Percentiles rank a stretch among this genome's conserved stretches.
Conservation (phyloP, 2,113 vertebrate genomes). For the Lathamus discolor region DNA sequence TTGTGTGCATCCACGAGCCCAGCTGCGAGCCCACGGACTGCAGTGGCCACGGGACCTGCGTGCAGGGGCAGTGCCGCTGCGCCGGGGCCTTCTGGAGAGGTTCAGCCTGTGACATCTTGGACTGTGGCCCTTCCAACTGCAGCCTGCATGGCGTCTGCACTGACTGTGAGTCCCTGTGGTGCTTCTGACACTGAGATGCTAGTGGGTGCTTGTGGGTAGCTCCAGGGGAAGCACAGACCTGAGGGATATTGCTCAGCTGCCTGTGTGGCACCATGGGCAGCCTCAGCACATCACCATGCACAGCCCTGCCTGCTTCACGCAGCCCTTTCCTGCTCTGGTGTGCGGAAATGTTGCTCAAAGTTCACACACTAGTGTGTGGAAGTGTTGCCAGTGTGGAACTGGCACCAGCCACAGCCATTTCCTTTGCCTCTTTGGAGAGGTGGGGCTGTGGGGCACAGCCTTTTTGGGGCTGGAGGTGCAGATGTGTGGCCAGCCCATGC, state of each 20-base stretch:
- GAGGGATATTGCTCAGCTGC: not conserved
- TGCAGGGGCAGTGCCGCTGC: constrained; percentile 80
- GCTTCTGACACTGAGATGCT: rapidly evolving
- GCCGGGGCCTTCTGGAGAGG: constrained; percentile 73
- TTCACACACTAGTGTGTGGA: not conserved
- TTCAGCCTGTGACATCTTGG: constrained; percentile 65
- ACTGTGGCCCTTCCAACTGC: constrained; percentile 81
- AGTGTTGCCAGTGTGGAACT: not conserved
- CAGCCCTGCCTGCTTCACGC: not conserved
- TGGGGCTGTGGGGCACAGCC: not conserved
- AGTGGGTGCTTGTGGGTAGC: not conserved
- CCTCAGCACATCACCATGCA: rapidly evolving
- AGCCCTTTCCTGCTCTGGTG: not conserved
- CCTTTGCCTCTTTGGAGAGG: not conserved
- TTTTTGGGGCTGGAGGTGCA: not conserved
- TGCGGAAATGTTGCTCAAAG: too few relatives aligned
- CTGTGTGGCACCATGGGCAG: rapidly evolving
- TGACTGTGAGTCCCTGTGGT: constrained; percentile 59
- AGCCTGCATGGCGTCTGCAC: constrained; percentile 80
- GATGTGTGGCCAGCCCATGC: not conserved
- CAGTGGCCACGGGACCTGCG: constrained; percentile 79
- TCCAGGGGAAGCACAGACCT: not conserved
- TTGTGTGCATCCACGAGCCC: constrained; percentile 85
- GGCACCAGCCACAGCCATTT: not conserved
- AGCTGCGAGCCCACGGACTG: constrained; percentile 81